These are phyloP conservation scores for Borostomias antarcticus DNA, from an alignment of 2,797 vertebrate species.

Conservation along the genomic window DNA sequence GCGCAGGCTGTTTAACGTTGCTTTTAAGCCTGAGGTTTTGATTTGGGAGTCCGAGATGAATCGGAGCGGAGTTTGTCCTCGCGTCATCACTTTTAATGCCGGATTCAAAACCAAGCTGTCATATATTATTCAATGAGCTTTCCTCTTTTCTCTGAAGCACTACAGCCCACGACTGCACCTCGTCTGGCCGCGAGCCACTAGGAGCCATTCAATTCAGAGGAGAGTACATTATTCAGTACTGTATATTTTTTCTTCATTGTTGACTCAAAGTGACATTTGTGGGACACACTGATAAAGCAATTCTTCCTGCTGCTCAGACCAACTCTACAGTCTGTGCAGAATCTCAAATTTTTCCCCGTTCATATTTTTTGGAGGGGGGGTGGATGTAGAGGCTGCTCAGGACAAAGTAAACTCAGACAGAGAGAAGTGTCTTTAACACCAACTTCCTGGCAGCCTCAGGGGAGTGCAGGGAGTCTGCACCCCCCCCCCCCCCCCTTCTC, in stretches of 20 bases:
- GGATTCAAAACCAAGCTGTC: constrained; percentile 75
- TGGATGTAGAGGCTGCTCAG: constrained; percentile 65
- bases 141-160: constrained; percentile 66
- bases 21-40: constrained; percentile 72
- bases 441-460: constrained; percentile 68
- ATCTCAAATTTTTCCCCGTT: constrained; percentile 63
- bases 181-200: constrained; percentile 54
- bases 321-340: constrained; percentile 58
- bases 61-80: constrained; percentile 71
- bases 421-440: constrained; percentile 77
- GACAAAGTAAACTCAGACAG: constrained; percentile 67
- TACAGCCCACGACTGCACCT: constrained; percentile 55
- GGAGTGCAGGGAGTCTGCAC: constrained; percentile 76
- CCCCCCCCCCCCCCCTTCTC: constrained; percentile 79
- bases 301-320: constrained; percentile 70
- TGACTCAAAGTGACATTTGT: constrained; percentile 80
- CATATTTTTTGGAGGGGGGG: constrained; percentile 44
- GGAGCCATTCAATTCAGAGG: constrained; percentile 59
- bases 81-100: constrained; percentile 79
- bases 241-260: constrained; percentile 61
- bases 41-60: constrained; percentile 72
- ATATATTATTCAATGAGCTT: constrained; percentile 80
- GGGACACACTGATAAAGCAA: constrained; percentile 78
- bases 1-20: constrained; percentile 66
- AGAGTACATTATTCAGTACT: constrained; percentile 66